Conservation (phyloP, 2,113 vertebrate species). For the Ammodramus savannarum region DNA sequence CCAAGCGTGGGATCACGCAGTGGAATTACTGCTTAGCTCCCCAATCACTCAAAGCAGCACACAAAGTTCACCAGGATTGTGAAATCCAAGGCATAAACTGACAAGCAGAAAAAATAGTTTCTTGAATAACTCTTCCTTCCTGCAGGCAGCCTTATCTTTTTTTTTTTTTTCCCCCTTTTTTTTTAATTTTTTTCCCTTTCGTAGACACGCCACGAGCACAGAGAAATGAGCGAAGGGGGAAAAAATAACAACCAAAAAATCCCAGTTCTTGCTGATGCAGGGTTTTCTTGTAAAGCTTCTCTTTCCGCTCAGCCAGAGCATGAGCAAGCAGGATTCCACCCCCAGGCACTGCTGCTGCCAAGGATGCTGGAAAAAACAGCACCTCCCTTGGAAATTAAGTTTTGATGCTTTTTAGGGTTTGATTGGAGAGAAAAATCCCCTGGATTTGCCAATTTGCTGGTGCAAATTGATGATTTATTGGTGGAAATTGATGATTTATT, state of each 20-base stretch:
- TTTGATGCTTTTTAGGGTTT: background rate
- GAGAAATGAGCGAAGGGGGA: slow-evolving; percentile 37
- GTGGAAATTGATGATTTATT: background rate
- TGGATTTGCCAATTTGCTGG: background rate
- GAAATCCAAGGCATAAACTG: slow-evolving; percentile 81
- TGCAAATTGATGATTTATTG: no score
- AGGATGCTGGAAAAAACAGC: background rate
- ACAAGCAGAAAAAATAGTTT: slow-evolving; percentile 82
- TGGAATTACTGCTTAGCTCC: background rate
- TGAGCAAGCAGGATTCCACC: slow-evolving; percentile 34
- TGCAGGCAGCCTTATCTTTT: slow-evolving; percentile 54
- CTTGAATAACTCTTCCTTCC: slow-evolving; percentile 86
- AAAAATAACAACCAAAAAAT: background rate
- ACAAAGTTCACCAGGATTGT: slow-evolving; percentile 75
- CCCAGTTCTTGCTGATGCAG: slow-evolving; percentile 64
- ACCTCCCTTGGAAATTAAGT: background rate
- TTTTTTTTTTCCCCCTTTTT: accelerated
- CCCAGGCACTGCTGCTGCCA: accelerated
- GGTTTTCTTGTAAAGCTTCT: slow-evolving; percentile 66
- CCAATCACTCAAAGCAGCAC: background rate
- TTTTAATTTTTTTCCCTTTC: background rate
- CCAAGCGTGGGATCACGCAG: accelerated
- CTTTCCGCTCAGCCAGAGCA: slow-evolving; percentile 13
- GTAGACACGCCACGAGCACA: slow-evolving; percentile 68
- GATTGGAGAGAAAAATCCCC: background rate